These are phyloP conservation scores for Platycercus adscitus DNA, from an alignment of 2,113 vertebrate genomes.

Conservation along the genomic window DNA sequence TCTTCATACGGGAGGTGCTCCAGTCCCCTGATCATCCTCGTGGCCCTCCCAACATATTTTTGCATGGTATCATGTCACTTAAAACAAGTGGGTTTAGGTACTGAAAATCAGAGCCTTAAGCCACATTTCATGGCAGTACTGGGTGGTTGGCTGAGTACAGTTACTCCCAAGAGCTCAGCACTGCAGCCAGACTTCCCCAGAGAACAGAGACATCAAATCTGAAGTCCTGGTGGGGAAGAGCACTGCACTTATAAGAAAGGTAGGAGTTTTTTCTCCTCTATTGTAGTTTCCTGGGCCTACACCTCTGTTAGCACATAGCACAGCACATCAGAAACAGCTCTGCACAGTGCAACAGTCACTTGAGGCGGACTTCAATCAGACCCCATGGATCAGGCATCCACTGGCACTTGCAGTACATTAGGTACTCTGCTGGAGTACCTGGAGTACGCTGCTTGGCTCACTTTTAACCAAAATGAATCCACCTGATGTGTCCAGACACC, in stretches of 20 bases:
- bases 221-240: background rate
- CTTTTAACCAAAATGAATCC: background rate
- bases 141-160: background rate
- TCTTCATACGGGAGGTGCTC: too few species aligned
- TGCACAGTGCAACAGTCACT: accelerated
- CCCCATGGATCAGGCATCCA: accelerated
- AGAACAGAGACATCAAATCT: background rate
- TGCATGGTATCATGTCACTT: background rate
- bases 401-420: background rate
- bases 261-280: background rate
- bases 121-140: background rate
- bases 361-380: background rate
- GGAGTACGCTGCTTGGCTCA: background rate
- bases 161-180: background rate
- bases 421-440: background rate
- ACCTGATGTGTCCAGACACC: accelerated
- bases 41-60: background rate
- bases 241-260: background rate
- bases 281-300: background rate
- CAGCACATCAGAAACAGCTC: background rate
- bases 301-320: background rate
- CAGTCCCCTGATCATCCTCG: too few species aligned
- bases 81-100: background rate
- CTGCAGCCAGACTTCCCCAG: background rate
- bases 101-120: background rate